phyloP scores from a whole-genome alignment of 1,140 invertebrate species.

The Ganaspis sp. region DNA sequence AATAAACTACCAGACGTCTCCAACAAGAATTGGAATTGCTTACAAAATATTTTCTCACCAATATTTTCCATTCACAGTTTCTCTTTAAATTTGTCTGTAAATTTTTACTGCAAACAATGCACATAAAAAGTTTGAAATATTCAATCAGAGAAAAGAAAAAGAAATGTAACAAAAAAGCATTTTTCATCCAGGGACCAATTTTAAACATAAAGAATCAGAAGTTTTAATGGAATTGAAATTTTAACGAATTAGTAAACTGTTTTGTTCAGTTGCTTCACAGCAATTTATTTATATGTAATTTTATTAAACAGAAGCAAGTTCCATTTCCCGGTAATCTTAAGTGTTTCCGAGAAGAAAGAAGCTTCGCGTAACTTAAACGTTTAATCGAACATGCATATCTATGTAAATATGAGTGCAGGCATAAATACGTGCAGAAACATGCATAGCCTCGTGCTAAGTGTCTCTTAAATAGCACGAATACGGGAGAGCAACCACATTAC shows the following conservation, averaged over 20 bases:
- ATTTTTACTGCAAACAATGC: too few relatives aligned
- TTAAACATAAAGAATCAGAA: too few relatives aligned
- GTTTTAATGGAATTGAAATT: too few relatives aligned
- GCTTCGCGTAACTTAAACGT: slow-evolving; percentile 47
- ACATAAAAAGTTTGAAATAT: too few relatives aligned
- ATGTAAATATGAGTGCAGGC: slow-evolving; percentile 27
- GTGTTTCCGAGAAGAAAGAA: slow-evolving; percentile 9
- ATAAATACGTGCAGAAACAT: neutral
- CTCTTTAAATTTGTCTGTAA: too few relatives aligned
- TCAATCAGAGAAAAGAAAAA: too few relatives aligned
- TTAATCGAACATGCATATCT: slow-evolving; percentile 48
- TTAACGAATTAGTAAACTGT: too few relatives aligned
- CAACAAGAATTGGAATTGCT: neutral
- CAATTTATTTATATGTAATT: neutral
- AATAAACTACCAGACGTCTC: neutral
- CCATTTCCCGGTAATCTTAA: neutral
- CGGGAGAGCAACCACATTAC: slow-evolving; percentile 49
- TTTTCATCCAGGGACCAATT: too few relatives aligned
- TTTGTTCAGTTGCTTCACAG: too few relatives aligned
- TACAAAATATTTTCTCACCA: neutral
- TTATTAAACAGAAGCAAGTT: neutral
- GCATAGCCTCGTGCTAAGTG: slow-evolving; percentile 30
- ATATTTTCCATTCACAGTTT: too few relatives aligned
- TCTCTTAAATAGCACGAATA: slow-evolving; percentile 44
- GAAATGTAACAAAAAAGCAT: too few relatives aligned